Evolutionary conservation across 2,113 vertebrate species (phyloP), one percentile per base, ranked within the genome.

Genomic region (Ceyx melanurus): DNA sequence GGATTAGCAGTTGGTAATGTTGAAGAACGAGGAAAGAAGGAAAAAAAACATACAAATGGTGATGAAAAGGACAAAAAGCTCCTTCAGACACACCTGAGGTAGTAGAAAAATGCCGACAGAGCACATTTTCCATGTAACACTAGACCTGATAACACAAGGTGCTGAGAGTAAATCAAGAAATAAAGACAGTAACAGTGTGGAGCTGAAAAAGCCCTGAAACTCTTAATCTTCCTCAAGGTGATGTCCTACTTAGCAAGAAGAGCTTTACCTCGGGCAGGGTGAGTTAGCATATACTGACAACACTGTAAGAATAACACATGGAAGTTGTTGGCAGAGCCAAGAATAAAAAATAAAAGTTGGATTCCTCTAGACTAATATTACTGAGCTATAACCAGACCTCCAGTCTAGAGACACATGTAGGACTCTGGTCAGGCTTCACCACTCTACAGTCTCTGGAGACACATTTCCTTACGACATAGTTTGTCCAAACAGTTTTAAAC

Each of bases 151-250:
- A 73, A 40, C 76, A 80, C 45, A 53, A 80, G 16, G 68, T 77
- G 79, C 68, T 86, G 57, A 86, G 20, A 70, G 19, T 60, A 88
- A 82, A 89, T 53, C 11, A 74, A 89, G 64, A 94, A 91, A 88
- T 42, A 67, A 68, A 87, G 60, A 86, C 92, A 93, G 71, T 37
- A 79, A 78, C 16, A 25, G 10, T 13, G 15, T 58, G 46, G 43
- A 85, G 40, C 13, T 82, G 29, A 82, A 66, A 91, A 91, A 93
- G 56, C 18, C 13, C 37, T 82, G 26, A 11, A 76, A 87, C 35
- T 22, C 9, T 23, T 73, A 73, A 60, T 31, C 17, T 93, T 89
- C 29, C 53, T 78, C 79, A 83, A 22, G 45, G 71, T 74, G 19
- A 81, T 78, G 53, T 50, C 68, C 84, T 80, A 50, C 71, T 60